Evolutionary conservation across 2,888 invertebrate genomes (phyloP).

Genomic region (Melieria picta): DNA sequence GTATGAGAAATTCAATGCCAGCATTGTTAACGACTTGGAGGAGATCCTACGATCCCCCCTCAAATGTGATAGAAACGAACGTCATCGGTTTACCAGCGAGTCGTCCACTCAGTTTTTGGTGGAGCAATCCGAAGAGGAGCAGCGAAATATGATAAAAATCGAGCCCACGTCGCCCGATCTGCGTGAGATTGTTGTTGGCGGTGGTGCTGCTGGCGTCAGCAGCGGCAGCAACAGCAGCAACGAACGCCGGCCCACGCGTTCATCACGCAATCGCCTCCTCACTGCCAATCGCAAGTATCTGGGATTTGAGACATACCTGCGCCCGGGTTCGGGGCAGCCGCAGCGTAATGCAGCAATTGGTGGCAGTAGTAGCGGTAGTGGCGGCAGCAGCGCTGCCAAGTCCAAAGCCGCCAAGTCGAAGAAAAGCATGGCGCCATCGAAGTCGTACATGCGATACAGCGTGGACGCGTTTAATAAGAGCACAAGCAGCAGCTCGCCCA

Average conservation of each 20-base stretch:
- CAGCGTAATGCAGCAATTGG: slow-evolving; percentile 21
- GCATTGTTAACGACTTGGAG: slow-evolving; percentile 64
- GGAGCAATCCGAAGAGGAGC: slow-evolving; percentile 50
- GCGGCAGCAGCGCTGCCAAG: slow-evolving; percentile 32
- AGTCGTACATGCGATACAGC: slow-evolving; percentile 20
- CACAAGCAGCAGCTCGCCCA: slow-evolving; percentile 33
- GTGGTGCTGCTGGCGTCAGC: slow-evolving; percentile 20
- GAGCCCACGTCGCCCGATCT: slow-evolving; percentile 60
- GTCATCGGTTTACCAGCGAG: slow-evolving; percentile 60
- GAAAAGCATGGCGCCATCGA: slow-evolving; percentile 33
- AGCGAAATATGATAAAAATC: slow-evolving; percentile 58
- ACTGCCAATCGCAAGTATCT: slow-evolving; percentile 53
- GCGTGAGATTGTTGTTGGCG: slow-evolving; percentile 56
- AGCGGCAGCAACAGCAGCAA: slow-evolving; percentile 38
- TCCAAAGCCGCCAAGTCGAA: slow-evolving; percentile 18
- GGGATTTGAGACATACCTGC: slow-evolving; percentile 50
- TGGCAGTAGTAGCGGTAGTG: not conserved
- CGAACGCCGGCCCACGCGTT: slow-evolving; percentile 46
- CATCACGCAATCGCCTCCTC: slow-evolving; percentile 43
- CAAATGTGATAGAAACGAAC: slow-evolving; percentile 56
- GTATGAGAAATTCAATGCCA: slow-evolving; percentile 62
- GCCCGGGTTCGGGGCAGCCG: not conserved
- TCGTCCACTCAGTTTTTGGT: slow-evolving; percentile 57
- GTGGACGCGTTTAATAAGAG: not conserved
- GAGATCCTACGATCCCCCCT: slow-evolving; percentile 64